Conservation (phyloP, 2,888 invertebrate species). For the Rotaria magnacalcarata region DNA sequence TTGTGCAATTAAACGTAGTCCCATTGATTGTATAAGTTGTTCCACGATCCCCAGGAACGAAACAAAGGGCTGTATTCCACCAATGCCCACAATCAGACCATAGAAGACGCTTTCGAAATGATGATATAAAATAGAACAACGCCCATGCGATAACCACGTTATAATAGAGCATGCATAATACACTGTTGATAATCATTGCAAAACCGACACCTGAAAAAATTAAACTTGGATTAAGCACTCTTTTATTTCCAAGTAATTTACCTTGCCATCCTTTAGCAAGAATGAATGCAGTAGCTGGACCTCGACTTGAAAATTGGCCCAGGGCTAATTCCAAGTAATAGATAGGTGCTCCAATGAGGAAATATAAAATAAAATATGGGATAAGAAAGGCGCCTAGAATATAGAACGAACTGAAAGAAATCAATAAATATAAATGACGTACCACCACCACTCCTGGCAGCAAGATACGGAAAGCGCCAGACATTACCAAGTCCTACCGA, state of each 20-base stretch:
- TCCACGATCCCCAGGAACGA: no score
- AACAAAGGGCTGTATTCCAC: not conserved
- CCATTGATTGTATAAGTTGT: no score
- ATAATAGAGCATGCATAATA: not conserved
- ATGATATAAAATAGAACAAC: not conserved
- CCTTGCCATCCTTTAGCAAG: constrained; percentile 29
- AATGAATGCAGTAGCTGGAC: not conserved
- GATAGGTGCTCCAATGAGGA: not conserved
- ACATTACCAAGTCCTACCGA: constrained; percentile 23
- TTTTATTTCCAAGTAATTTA: not conserved
- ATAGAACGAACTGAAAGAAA: not conserved
- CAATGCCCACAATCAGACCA: not conserved
- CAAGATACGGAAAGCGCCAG: constrained; percentile 22
- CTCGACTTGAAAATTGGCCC: not conserved
- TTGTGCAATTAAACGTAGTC: no score
- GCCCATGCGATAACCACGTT: constrained; percentile 10
- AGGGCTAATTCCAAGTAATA: constrained; percentile 16
- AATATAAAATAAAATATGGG: not conserved
- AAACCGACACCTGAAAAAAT: not conserved
- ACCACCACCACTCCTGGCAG: constrained; percentile 26
- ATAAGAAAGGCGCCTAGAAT: not conserved
- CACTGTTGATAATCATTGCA: not conserved
- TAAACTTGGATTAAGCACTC: no score
- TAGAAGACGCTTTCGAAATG: not conserved
- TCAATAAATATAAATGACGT: not conserved